phyloP scores from a whole-genome alignment of 2,888 invertebrate genomes.

The Luffia ferchaultella region DNA sequence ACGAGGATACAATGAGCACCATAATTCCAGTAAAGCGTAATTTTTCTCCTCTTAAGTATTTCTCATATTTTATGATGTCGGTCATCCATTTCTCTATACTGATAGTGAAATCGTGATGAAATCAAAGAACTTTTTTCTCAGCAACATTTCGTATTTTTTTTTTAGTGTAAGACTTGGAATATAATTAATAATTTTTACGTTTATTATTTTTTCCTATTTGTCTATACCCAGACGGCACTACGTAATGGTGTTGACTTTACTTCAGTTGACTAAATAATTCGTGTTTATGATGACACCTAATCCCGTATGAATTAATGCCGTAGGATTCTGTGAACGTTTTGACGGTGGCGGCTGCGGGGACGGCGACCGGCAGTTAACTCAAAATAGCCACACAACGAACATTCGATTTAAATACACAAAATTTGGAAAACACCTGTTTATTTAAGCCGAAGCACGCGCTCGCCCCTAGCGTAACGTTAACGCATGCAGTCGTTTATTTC shows the following conservation, averaged over 20 bases:
- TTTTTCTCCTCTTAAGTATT: no score
- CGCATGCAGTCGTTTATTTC: not conserved
- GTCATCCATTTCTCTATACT: no score
- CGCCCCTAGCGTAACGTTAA: not conserved
- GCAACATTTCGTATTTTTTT: no score
- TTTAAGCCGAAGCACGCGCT: conserved; percentile 54
- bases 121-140: no score
- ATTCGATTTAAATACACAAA: conserved; percentile 64
- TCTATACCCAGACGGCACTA: not conserved
- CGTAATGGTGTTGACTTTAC: conserved; percentile 42
- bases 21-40: no score
- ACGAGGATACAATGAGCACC: no score
- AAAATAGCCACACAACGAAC: conserved; percentile 60
- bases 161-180: no score
- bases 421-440: conserved; percentile 63
- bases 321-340: conserved; percentile 1
- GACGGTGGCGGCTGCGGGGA: conserved; percentile 22
- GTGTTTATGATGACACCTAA: conserved; percentile 66
- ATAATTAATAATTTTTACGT: no score
- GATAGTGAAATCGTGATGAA: no score
- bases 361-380: conserved; percentile 49
- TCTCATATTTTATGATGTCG: no score
- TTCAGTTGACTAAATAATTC: conserved; percentile 62
- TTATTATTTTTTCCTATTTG: no score
- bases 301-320: conserved; percentile 32